Evolutionary conservation across 1,140 invertebrate species (phyloP).

Genomic region (Drosophila pallidifrons): DNA sequence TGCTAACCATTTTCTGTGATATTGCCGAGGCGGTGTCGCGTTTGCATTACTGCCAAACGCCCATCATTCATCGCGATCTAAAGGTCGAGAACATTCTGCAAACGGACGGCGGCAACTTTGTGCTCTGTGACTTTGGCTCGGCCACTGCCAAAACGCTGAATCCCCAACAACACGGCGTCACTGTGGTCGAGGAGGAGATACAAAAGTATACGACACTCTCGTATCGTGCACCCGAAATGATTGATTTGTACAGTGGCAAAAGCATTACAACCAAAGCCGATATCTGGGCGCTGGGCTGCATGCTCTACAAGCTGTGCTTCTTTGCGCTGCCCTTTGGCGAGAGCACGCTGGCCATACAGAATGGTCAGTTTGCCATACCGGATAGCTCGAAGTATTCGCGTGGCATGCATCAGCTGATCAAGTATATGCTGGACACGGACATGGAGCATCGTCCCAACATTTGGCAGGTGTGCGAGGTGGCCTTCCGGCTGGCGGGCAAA

Average conservation of each 20-base stretch:
- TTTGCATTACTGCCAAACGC: conserved; percentile 97
- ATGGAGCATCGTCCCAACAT: conserved; percentile 94
- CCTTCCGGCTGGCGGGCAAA: conserved; percentile 90
- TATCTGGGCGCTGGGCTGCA: conserved; percentile 96
- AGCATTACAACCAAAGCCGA: conserved; percentile 96
- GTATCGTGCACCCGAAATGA: conserved; percentile 98
- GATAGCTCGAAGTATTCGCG: conserved; percentile 92
- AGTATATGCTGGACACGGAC: conserved; percentile 94
- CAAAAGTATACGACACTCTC: conserved; percentile 97
- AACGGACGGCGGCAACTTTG: conserved; percentile 91
- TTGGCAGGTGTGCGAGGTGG: conserved; percentile 93
- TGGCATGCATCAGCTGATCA: conserved; percentile 88
- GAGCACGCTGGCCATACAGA: conserved; percentile 96
- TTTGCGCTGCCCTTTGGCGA: conserved; percentile 97
- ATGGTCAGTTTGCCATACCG: conserved; percentile 94
- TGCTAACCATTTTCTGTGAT: conserved; percentile 97
- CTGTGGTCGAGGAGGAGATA: conserved; percentile 95
- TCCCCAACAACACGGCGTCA: conserved; percentile 90
- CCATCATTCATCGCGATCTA: conserved; percentile 97
- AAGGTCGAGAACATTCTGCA: conserved; percentile 97
- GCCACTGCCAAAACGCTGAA: conserved; percentile 93
- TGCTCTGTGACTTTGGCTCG: conserved; percentile 96
- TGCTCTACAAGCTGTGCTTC: conserved; percentile 96
- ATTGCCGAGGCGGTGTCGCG: conserved; percentile 96
- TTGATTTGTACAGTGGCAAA: conserved; percentile 95